These are phyloP conservation scores for Osedax fenrisi DNA, from an alignment of 2,888 invertebrate species.

Conservation along the genomic window DNA sequence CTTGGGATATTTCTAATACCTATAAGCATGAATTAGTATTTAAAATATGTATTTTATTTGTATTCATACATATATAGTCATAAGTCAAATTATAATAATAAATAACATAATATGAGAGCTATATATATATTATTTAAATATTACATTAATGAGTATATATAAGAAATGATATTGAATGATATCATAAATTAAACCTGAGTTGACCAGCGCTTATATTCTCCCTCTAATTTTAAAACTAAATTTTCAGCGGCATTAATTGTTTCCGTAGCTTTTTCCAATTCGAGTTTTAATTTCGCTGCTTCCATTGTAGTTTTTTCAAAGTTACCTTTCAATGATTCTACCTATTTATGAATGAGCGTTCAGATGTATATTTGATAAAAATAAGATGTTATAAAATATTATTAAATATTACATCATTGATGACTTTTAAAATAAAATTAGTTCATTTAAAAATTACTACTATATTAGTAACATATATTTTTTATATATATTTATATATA, in stretches of 20 bases:
- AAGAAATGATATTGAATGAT: too few species aligned
- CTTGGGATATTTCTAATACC: slow-evolving; percentile 39
- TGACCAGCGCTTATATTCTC: slow-evolving; percentile 80
- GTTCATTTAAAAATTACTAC: neutral
- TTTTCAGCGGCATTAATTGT: slow-evolving; percentile 68
- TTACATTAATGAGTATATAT: too few species aligned
- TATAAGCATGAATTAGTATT: slow-evolving; percentile 40
- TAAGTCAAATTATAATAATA: too few species aligned
- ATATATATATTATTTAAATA: too few species aligned
- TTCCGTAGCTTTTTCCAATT: slow-evolving; percentile 64
- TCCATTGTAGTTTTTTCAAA: slow-evolving; percentile 73
- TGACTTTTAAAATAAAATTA: neutral
- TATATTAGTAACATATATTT: too few species aligned
- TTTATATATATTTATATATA: too few species aligned
- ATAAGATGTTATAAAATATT: too few species aligned
- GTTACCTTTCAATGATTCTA: slow-evolving; percentile 50
- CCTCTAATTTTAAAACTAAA: slow-evolving; percentile 71
- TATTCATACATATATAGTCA: too few species aligned
- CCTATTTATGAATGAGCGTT: slow-evolving; percentile 40
- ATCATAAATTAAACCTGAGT: slow-evolving; percentile 61
- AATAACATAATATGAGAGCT: too few species aligned
- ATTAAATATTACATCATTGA: neutral
- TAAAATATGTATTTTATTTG: too few species aligned
- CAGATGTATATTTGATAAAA: too few species aligned
- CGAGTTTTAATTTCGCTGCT: slow-evolving; percentile 79